These are phyloP conservation scores for Sterrhoptilus dennistouni DNA, from an alignment of 2,113 vertebrate genomes.

Conservation along the genomic window DNA sequence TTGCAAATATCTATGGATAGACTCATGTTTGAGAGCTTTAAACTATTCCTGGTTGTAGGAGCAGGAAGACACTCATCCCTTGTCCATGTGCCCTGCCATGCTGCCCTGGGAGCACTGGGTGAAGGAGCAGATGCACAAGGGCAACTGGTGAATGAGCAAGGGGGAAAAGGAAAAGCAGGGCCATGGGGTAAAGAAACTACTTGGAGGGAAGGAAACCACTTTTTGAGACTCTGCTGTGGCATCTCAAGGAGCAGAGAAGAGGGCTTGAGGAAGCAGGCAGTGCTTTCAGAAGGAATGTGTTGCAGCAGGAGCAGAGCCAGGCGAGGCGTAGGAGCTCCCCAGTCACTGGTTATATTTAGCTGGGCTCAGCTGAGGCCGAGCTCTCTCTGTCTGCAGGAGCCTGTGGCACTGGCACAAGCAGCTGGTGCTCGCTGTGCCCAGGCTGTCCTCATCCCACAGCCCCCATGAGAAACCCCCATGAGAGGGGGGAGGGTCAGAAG, in stretches of 20 bases:
- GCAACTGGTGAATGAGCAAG: background rate
- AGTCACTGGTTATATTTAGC: background rate
- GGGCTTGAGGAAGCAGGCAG: background rate
- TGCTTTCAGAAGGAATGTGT: background rate
- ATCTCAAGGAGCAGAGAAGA: background rate
- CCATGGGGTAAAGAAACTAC: background rate
- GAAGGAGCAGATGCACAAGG: background rate
- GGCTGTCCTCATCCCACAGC: background rate
- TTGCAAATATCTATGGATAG: background rate
- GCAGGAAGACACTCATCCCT: background rate
- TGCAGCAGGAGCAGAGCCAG: background rate
- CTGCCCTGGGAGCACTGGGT: fast-evolving
- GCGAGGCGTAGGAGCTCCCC: background rate
- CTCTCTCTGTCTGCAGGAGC: fast-evolving
- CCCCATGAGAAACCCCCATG: fast-evolving
- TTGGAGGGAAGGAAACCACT: background rate
- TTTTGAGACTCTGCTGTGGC: background rate
- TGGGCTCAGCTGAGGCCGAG: background rate
- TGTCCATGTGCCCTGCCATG: background rate
- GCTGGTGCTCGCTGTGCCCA: fast-evolving
- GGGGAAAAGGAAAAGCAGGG: background rate
- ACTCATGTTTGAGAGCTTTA: background rate
- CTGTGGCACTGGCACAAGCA: background rate
- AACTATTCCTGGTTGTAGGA: background rate
- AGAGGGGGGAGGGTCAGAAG: background rate